These are phyloP conservation scores for Tinamus major DNA, from an alignment of 2,797 vertebrate genomes.

Conservation along the genomic window DNA sequence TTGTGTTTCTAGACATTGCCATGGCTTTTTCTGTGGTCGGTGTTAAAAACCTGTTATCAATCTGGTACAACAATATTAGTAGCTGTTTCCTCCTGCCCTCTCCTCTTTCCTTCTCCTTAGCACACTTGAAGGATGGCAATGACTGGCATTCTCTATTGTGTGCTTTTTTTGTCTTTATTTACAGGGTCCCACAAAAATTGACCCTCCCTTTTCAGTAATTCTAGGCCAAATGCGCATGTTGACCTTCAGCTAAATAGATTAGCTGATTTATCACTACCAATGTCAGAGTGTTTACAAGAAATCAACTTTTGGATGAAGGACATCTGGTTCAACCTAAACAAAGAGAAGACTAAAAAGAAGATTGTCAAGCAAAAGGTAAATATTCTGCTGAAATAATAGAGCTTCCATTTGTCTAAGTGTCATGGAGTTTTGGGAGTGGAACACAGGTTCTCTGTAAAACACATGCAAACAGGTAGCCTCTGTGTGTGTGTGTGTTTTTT, in stretches of 20 bases:
- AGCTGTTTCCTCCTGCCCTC: background rate
- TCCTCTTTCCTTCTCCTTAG: background rate
- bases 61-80: background rate
- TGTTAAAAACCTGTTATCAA: background rate
- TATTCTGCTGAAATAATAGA: background rate
- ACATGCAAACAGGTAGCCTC: background rate
- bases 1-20: background rate
- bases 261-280: slow-evolving; percentile 31
- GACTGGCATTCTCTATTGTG: accelerated
- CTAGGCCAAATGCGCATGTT: background rate
- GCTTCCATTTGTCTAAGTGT: background rate
- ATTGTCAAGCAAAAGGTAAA: background rate
- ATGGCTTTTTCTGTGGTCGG: background rate
- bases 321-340: slow-evolving; percentile 40
- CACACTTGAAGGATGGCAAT: background rate
- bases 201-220: background rate
- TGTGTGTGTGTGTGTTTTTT: background rate
- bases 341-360: background rate
- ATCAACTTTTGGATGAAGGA: slow-evolving; percentile 6
- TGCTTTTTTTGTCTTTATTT: background rate
- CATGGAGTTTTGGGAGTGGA: background rate
- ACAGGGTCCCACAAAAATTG: background rate
- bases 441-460: background rate
- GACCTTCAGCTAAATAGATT: background rate
- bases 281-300: slow-evolving; percentile 31